A percentile compares a stretch with the other conserved stretches of the same genome.
phyloP scores from a whole-genome alignment of 1,140 invertebrate genomes.

The Hesperophylax magnus region DNA sequence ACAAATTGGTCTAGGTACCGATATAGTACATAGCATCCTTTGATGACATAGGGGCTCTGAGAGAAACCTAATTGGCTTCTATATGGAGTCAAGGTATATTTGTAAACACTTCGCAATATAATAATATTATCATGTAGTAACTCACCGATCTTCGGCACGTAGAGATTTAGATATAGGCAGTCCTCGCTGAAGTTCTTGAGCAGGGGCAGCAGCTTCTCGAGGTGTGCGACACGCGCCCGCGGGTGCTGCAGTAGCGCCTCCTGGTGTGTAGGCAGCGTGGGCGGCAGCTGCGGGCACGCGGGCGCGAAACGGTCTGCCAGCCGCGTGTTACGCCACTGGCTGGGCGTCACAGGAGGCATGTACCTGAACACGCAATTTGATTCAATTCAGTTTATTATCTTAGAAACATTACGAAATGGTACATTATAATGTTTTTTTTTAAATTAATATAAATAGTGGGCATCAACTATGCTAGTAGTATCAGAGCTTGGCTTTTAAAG shows the following conservation, averaged over 20 bases:
- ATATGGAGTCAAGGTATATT: too few relatives aligned
- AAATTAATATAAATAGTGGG: too few relatives aligned
- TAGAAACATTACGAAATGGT: too few relatives aligned
- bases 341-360: slow-evolving; percentile 94
- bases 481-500: too few relatives aligned
- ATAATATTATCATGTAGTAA: slow-evolving; percentile 42
- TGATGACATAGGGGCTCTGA: too few relatives aligned
- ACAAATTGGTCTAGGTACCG: too few relatives aligned
- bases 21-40: too few relatives aligned
- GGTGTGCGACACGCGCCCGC: slow-evolving; percentile 82
- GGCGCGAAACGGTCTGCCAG: slow-evolving; percentile 86
- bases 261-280: slow-evolving; percentile 78
- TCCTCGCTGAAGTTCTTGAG: slow-evolving; percentile 95
- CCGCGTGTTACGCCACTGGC: slow-evolving; percentile 87
- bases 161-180: slow-evolving; percentile 97
- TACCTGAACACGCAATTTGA: slow-evolving; percentile 72
- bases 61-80: too few relatives aligned
- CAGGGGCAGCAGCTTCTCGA: slow-evolving; percentile 85
- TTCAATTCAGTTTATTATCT: too few relatives aligned
- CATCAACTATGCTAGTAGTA: too few relatives aligned
- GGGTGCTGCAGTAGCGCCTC: slow-evolving; percentile 84
- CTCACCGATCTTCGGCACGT: slow-evolving; percentile 89
- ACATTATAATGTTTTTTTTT: not conserved
- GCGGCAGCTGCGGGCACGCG: slow-evolving; percentile 91
- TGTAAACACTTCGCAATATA: too few relatives aligned